Base-by-base conservation (phyloP, 2,113 vertebrate genomes). In the Chlorodrepanis virens region DNA sequence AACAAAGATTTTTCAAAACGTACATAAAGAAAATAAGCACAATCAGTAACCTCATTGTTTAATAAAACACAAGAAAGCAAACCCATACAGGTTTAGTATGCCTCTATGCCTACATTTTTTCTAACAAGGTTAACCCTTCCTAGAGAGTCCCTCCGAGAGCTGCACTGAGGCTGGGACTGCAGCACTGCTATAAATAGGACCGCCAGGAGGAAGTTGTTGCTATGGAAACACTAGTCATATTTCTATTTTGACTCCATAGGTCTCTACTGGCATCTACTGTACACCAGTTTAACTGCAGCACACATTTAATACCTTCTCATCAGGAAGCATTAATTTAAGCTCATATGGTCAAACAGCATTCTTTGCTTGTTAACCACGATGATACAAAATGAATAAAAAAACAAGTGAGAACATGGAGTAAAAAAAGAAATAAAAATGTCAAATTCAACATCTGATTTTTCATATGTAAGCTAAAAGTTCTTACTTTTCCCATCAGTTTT, bases 251-350 rank as follows among this genome's bases (percentile, higher is more conserved):
- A 86, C 90, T 96, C 53, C 8, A n/a, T 80, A 93, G 97, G 94
- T 49, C 98, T 97, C 97, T 98, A 92, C 98, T 98, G 98, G 96
- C 98, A 98, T 93, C 98, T 98, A 95, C 98, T 96, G 98, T 89
- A 84, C 92, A 93, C 86, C 93, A 37, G 23, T 67, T 96, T 95
- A 96, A 98, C 87, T 98, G 92, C 98, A 98, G 61, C 72, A 94
- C 80, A 83, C 60, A 91, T 45, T 82, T 77, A 56, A 54, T 29
- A 90, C 93, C 57, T 91, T 21, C 84, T 92, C 52, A 39, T 27
- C 74, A 45, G 65, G 54, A 91, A 77, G 37, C 72, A 82, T 24
- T 69, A 18, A 69, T 35, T 54, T 84, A 89, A 40, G 35, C 24
- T 61, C 2, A 1, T 11, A 21, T 8, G 19, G 78, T 54, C 59